Base-by-base conservation (phyloP, 2,113 vertebrate genomes). In the Phoenicopterus ruber region DNA sequence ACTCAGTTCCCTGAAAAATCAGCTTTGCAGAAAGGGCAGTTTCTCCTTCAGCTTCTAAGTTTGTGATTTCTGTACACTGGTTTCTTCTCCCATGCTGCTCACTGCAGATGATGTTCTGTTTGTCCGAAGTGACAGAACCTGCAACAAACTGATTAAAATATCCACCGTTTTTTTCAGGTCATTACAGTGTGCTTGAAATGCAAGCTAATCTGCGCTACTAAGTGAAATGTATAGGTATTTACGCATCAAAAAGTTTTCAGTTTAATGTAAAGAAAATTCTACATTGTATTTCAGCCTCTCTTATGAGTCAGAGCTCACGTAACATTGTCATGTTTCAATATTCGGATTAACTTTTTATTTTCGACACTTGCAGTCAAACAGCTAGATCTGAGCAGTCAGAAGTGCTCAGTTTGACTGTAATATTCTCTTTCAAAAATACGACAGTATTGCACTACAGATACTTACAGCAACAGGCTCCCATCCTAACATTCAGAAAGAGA, bases 281-380 rank as follows among this genome's bases (percentile, higher is more conserved):
- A 1, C 8, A 0, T 7, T 66, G 19, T 24, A 8, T 74, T 76
- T 15, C 63, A 57, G 49, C 26, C 13, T 44, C 26, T 69, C 21
- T 47, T 2, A 2, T 16, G 31, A 67, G 17, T 54, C n/a, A 20
- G 52, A 5, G 3, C 46, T 89, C 18, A 2, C 2, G 6, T 46
- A 52, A 38, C 0, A 0, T 14, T 21, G 29, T 31, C 3, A 0
- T 13, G 12, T 67, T 52, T 52, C 72, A 50, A 1, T 58, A 6
- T 7, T 71, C 38, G 55, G 29, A 38, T 38, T 29, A 62, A 59
- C 47, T 40, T 73, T 59, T 32, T 17, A 10, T 58, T 87, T 83
- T 59, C 61, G 66, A 20, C 52, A 40, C 10, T 1, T 32, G 28
- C 29, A 52, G n/a, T 24, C 47, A 25, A 70, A 34, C 18, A 38